Conservation (phyloP, 1,140 invertebrate species). For the Parapsyche elsis region DNA sequence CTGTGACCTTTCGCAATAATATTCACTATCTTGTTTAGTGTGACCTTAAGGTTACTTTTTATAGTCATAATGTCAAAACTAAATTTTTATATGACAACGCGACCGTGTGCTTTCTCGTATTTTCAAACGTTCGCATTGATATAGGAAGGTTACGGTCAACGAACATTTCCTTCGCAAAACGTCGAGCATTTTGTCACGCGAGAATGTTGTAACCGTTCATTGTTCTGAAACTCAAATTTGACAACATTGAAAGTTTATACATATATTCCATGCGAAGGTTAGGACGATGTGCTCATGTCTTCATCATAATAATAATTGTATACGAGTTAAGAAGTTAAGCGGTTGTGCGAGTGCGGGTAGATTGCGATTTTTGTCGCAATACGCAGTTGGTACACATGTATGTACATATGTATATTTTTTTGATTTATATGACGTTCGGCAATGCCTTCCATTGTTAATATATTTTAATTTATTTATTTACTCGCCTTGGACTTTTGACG, state of each 20-base stretch:
- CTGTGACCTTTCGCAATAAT: too few relatives aligned
- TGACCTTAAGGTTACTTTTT: too few relatives aligned
- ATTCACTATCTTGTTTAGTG: too few relatives aligned
- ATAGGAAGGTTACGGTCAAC: too few relatives aligned
- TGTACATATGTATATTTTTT: neutral
- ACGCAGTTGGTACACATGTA: neutral
- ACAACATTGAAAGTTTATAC: too few relatives aligned
- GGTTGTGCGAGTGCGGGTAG: neutral
- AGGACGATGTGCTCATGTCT: neutral
- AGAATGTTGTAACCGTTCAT: too few relatives aligned
- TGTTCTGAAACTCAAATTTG: too few relatives aligned
- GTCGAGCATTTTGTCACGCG: too few relatives aligned
- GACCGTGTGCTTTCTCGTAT: too few relatives aligned
- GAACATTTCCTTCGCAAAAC: neutral
- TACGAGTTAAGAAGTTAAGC: neutral
- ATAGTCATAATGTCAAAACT: too few relatives aligned
- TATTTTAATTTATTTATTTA: constrained; percentile 6
- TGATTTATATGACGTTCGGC: constrained; percentile 14
- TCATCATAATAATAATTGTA: neutral
- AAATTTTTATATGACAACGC: too few relatives aligned
- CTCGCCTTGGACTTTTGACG: neutral
- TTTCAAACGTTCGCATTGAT: too few relatives aligned
- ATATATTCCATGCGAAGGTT: neutral
- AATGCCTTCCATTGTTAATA: neutral
- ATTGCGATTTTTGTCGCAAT: neutral